Evolutionary conservation across 2,113 vertebrate species (phyloP).

Genomic region (Oenanthe oenanthe): DNA sequence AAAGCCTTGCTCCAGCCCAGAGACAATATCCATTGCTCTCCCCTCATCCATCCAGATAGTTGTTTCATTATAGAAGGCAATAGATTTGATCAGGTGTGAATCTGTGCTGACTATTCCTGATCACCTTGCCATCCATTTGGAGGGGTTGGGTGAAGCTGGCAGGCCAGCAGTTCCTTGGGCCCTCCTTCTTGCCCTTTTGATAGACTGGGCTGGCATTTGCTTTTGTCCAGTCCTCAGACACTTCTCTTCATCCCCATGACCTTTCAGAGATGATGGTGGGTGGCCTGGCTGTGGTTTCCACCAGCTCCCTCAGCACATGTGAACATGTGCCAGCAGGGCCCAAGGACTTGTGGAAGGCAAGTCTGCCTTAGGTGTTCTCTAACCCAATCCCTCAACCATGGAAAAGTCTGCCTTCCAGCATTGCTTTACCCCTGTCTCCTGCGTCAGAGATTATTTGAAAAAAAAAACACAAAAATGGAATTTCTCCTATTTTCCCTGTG

Average conservation of each 20-base stretch:
- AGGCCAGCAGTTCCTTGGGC: background rate
- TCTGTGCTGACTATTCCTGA: background rate
- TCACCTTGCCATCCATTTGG: background rate
- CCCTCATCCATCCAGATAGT: background rate
- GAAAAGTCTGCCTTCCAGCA: background rate
- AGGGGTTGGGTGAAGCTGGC: background rate
- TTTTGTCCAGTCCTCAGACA: background rate
- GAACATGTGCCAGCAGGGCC: rapidly evolving
- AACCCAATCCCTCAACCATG: background rate
- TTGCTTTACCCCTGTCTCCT: rapidly evolving
- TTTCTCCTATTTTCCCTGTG: background rate
- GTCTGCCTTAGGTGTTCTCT: background rate
- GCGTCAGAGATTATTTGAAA: background rate
- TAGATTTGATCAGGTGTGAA: background rate
- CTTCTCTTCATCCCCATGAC: background rate
- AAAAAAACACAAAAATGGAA: background rate
- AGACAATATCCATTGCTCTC: background rate
- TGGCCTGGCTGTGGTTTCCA: background rate
- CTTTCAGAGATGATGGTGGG: background rate
- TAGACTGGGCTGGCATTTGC: background rate
- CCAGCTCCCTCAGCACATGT: rapidly evolving
- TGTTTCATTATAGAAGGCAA: background rate
- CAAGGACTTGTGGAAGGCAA: rapidly evolving
- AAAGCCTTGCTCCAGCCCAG: background rate
- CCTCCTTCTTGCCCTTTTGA: background rate